Conservation (phyloP, 2,113 vertebrate species). For the Xenopus tropicalis region DNA sequence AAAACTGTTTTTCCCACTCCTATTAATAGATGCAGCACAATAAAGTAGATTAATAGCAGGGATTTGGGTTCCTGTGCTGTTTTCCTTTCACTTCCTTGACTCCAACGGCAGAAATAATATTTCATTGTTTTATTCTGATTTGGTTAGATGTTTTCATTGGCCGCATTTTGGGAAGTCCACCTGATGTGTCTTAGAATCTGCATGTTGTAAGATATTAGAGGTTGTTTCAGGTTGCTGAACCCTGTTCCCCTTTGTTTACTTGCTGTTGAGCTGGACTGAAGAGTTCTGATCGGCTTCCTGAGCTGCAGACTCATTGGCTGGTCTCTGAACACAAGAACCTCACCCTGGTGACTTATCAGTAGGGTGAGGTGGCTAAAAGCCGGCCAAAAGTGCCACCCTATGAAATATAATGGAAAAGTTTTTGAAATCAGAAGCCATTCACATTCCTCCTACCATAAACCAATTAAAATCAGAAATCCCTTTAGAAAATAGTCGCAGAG, state of each 20-base stretch:
- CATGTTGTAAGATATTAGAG: conserved; percentile 48
- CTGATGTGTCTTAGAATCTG: conserved; percentile 42
- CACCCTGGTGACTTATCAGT: too few relatives aligned
- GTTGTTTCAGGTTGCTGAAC: conserved; percentile 46
- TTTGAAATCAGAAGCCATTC: too few relatives aligned
- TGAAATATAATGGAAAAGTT: too few relatives aligned
- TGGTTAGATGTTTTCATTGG: conserved; percentile 52
- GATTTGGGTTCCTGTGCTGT: conserved; percentile 46
- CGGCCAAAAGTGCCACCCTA: too few relatives aligned
- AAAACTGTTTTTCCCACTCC: conserved; percentile 11
- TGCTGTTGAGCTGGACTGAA: too few relatives aligned
- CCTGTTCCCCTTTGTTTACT: conserved; percentile 37
- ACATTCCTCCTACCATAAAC: background rate
- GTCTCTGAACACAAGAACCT: too few relatives aligned
- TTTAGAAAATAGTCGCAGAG: too few relatives aligned
- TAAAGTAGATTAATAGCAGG: conserved; percentile 37
- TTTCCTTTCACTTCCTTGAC: conserved; percentile 60
- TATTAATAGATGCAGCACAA: conserved; percentile 15
- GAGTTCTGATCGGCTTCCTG: too few relatives aligned
- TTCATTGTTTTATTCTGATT: conserved; percentile 53
- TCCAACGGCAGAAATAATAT: conserved; percentile 64
- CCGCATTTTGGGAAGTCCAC: conserved; percentile 47
- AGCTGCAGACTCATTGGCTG: too few relatives aligned
- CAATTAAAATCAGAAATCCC: too few relatives aligned
- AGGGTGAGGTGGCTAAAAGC: too few relatives aligned